Base-by-base conservation (phyloP, 2,888 invertebrate species). In the Hemicrepidius hirtus region DNA sequence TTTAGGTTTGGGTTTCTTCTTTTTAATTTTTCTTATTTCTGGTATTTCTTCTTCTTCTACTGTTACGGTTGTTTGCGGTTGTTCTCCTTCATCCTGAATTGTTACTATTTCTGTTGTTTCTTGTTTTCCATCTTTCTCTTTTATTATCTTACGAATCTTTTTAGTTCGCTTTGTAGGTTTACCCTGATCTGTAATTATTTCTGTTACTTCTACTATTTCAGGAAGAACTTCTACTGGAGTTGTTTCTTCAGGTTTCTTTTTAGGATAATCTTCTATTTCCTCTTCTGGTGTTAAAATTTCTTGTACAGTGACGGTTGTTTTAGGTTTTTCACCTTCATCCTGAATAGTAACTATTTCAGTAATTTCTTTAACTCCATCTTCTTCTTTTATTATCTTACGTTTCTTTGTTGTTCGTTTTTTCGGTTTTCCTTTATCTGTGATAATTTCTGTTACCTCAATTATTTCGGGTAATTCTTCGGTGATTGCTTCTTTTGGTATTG, bases 341-440 rank as follows among this genome's bases (percentile, higher is more conserved):
- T 86, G 85, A 44, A 87, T 82, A 24, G 87, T 87, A 60, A 85
- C 81, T 62, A 88, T 87, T 84, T 87, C 85, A 0, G 87, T 88
- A 3, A 85, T 77, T 76, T 87, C 87, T 64, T 70, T 18, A 49
- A 87, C 83, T 77, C 83, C 86, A 63, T 84, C 87, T 75, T 77
- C 86, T 0, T 84, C 85, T 77, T 87, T 88, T 71, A 84, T 87
- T 37, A 87, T 84, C 0, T 85, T 80, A 83, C 65, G 81, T 66
- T 81, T 82, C 68, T 83, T 84, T 32, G 84, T 80, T 0, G 77
- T 77, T n/a, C 82, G 81, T 66, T 84, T 85, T 0, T 80, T 80
- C 0, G 78, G 75, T 21, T 78, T 80, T 28, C 81, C 83, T 73
- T 82, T 80, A 40, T 68, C 65, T 13, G 76, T 76, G 44, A 73